Conservation (phyloP, 2,888 invertebrate species). For the Caenorhabditis sp. region DNA sequence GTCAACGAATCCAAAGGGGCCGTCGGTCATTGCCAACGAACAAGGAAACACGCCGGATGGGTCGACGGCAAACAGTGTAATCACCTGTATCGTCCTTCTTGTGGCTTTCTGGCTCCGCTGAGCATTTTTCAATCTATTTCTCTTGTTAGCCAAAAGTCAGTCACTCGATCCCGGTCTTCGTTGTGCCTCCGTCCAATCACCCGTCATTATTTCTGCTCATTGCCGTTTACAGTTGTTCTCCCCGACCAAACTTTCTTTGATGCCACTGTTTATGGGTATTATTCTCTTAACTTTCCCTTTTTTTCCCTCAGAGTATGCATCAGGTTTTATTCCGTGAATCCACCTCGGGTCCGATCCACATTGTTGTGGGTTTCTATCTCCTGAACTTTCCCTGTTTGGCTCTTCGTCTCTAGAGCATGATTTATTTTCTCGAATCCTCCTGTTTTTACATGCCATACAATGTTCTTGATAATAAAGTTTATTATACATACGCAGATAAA, state of each 20-base stretch:
- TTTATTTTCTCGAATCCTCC: neutral
- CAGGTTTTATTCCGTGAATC: conserved; percentile 44
- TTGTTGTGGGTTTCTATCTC: neutral
- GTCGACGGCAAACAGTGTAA: neutral
- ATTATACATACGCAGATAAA: neutral
- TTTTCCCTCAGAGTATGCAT: conserved; percentile 21
- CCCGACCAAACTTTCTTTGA: conserved; percentile 9
- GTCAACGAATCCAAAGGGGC: conserved; percentile 42
- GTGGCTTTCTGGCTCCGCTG: conserved; percentile 2
- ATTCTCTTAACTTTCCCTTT: too few relatives aligned
- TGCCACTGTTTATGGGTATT: conserved; percentile 45
- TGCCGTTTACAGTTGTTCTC: neutral
- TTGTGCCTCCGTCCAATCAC: conserved; percentile 3
- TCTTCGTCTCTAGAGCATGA: neutral
- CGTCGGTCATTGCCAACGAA: conserved; percentile 35
- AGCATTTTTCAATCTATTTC: neutral
- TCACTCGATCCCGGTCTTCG: conserved; percentile 37
- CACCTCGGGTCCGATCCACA: conserved; percentile 41
- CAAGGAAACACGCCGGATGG: conserved; percentile 32
- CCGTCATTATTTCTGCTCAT: conserved; percentile 14
- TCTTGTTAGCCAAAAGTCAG: conserved; percentile 32
- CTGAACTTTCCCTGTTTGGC: neutral
- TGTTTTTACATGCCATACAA: neutral
- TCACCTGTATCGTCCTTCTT: neutral
- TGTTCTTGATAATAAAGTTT: neutral